Evolutionary conservation across 92 coral and sea anemone genomes (phyloP), one percentile per base, ranked within the genome.

Genomic region (Phenganax marumi): DNA sequence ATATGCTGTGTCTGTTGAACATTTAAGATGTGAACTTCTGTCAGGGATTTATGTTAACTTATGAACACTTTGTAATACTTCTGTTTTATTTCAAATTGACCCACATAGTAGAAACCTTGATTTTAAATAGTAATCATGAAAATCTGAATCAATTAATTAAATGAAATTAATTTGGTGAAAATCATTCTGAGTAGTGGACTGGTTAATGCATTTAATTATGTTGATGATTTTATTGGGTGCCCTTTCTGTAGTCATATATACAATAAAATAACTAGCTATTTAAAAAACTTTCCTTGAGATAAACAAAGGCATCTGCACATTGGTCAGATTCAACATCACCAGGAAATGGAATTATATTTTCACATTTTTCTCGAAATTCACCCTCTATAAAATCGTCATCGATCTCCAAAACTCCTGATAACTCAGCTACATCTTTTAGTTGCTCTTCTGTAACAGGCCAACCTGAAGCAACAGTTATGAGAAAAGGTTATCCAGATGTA

Each of bases 291-390:
- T 81, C 77, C 55, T 69, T 81, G 47, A 81, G 85, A 52, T 81
- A 81, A 52, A 81, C 78, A 81, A 52, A 81, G 52, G 78, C 85
- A 81, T 81, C 85, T 81, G 85, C 85, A 81, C 85, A 81, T 56
- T 81, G 85, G 85, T 70, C 85, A 81, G 85, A 77, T 81, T 81
- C 85, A 11, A 81, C 85, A 21, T 69, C 63, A 49, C 47, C 85
- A 54, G 69, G 85, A 70, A 81, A 81, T 19, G 85, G 85, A 81
- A 81, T 81, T 39, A 53, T 10, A 21, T 55, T 75, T 81, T 81
- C 77, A 81, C 85, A 81, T 75, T 70, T 81, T 68, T 22, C 68
- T 68, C 78, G 65, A 73, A 50, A 80, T 73, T 80, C 84, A 80
- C 74, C 60, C 52, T 80, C 57, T 64, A 80, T 51, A 80, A 64